Evolutionary conservation across 2,113 vertebrate species (phyloP), one percentile per base, ranked within the genome.

Genomic region (Callipepla squamata): DNA sequence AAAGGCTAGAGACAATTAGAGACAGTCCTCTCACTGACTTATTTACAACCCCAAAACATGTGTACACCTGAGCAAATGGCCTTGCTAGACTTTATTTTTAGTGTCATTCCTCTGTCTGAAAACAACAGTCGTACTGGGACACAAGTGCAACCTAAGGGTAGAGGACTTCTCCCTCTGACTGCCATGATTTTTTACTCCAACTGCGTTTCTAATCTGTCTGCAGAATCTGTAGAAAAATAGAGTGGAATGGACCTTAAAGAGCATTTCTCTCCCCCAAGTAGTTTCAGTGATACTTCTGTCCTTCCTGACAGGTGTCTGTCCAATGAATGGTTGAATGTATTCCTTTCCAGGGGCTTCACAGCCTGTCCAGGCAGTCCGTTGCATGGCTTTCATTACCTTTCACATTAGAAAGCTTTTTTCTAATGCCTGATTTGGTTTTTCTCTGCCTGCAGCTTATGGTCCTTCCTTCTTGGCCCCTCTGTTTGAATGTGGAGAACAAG

Each of bases 141-240:
- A 59, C 30, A 20, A 47, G n/a, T 85, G 69, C 79, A 83, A 66
- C 79, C 30, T 89, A 90, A 91, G 72, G 62, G 34, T 21, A 10
- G 69, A 92, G 59, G 38, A 65, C 92, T 58, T 78, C 32, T 61
- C 36, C 38, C 47, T 93, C 94, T 85, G 47, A 36, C 85, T 91
- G 91, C 77, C 1, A 0, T 62, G 48, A 47, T 57, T 70, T 80
- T 86, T 47, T 50, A 76, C 4, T 58, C 34, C 32, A 87, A 13
- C 50, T 59, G 32, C 22, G 13, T 89, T 82, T 80, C 87, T 94
- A 93, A 95, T 95, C 62, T 88, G 75, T 86, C 91, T 90, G 87
- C 77, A 88, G 88, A 94, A 62, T 40, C 22, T 67, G 5, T 19
- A 55, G 16, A 20, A 67, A 62, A 55, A 50, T 36, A 58, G 40